Base-by-base conservation (phyloP, 2,113 vertebrate genomes). In the Sapajus apella region DNA sequence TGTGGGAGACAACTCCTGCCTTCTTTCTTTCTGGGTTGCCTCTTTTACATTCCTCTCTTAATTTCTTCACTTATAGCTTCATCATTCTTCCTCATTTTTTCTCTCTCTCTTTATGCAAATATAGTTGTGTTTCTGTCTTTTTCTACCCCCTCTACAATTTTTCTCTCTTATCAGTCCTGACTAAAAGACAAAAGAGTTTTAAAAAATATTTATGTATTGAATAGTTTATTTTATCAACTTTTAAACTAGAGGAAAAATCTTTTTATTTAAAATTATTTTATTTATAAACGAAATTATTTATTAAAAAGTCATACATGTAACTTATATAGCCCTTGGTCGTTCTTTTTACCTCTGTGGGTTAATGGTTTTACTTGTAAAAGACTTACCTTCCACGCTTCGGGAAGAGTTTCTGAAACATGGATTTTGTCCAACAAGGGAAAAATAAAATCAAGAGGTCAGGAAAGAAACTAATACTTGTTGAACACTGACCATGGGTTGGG, bases 221-320 rank as follows among this genome's bases (percentile, higher is more conserved):
- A 77, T 80, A 56, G 20, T 23, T 72, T 77, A 45, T 81, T 61
- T 90, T 83, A 5, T 76, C 89, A 56, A 73, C 68, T 85, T 84
- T 88, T 75, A 95, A 96, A 79, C 4, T 37, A 11, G 68, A 56
- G 6, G 17, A 47, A 88, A 20, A 95, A 83, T 45, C 8, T 61
- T 91, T 47, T 61, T 92, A 70, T 50, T 87, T 55, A 92, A 93
- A 64, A 30, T 77, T 58, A 66, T 82, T 94, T 52, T 85, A 81
- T 75, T 75, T 81, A 45, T 56, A 73, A 86, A 58, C 79, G 66
- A 40, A 93, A 82, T 55, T 13, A 52, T 47, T 35, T 61, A 85
- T 64, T 87, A 40, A 87, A 87, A 93, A 40, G 73, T 61, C 72
- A 83, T 80, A 32, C 25, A 80, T 32, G 10, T 40, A 45, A 94